Conservation (phyloP, 2,797 vertebrate species). For the Epinephelus coioides region DNA sequence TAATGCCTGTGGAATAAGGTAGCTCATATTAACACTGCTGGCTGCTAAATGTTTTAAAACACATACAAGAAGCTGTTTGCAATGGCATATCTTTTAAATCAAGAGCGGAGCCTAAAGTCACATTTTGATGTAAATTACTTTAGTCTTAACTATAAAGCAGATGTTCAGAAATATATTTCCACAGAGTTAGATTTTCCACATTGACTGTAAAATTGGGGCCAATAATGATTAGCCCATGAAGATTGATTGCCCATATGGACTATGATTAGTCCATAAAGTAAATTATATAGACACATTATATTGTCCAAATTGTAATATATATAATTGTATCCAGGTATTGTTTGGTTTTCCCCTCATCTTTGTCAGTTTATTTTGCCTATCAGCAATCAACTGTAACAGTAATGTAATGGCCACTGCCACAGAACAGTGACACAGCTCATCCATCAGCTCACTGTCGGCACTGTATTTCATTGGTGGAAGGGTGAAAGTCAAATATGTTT, state of each 20-base stretch:
- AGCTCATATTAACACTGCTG: not conserved
- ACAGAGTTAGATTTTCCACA: not conserved
- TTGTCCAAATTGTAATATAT: not conserved
- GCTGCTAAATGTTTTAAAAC: not conserved
- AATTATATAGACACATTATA: not conserved
- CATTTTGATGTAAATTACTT: not conserved
- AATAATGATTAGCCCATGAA: not conserved
- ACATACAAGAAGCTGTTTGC: not conserved
- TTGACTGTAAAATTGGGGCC: not conserved
- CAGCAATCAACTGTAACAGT: not conserved
- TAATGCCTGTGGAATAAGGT: conserved; percentile 97
- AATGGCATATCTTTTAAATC: not conserved
- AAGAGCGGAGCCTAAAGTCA: not conserved
- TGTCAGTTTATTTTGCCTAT: not conserved
- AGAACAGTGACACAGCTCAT: no score
- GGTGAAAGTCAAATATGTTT: not conserved
- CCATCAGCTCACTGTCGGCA: not conserved
- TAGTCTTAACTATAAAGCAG: not conserved
- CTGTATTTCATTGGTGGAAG: conserved; percentile 16
- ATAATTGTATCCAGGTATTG: not conserved
- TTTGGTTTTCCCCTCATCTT: not conserved
- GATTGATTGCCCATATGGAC: not conserved
- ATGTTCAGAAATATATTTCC: not conserved
- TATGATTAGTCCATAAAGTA: not conserved
- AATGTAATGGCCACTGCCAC: not conserved